Evolutionary conservation across 1,140 invertebrate genomes (phyloP), one percentile per base, ranked within the genome.

Genomic region (Macrotrachela quadricornifera): DNA sequence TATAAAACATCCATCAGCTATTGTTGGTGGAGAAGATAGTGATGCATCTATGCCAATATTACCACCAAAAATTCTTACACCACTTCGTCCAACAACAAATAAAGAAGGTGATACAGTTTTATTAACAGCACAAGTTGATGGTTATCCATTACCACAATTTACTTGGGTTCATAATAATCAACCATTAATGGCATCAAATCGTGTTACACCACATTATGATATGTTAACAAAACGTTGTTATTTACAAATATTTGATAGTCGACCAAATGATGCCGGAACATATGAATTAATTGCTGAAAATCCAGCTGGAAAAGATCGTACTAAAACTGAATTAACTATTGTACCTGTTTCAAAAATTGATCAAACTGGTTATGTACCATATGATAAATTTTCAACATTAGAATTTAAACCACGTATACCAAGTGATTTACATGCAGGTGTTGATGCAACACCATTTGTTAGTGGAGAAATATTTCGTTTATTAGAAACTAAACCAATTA

Each of bases 111-210:
- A 59, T 36, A 56, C 57, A 45, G 60, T 60, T 13, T 60, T 59
- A 36, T 52, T 68, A 11, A 60, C 63, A 46, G 65, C 63, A 55
- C 52, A 59, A 21, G 64, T 67, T 13, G 62, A 61, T 36, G 65
- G 65, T 44, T 15, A n/a, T 44, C 42, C n/a, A 44, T 15, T 44
- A 9, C n/a, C 17, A 21, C 46, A 47, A 15, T 13, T 47, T 47
- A 3, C 4, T n/a, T 54, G 53, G 53, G 36, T 39, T 43, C 48
- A 49, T 30, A 54, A 54, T 46, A 45, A 45, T 10, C 37, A 37
- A 8, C 2, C 13, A 21, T 21, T 54, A 17, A 46, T 38, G 10
- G 53, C 53, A 6, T 54, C 53, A n/a, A 54, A 40, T 15, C 38
- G 53, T 14, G 37, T 44, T n/a, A 48, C 37, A 16, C 40, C 53